Conservation (phyloP, 2,113 vertebrate genomes). For the Sylvia atricapilla region DNA sequence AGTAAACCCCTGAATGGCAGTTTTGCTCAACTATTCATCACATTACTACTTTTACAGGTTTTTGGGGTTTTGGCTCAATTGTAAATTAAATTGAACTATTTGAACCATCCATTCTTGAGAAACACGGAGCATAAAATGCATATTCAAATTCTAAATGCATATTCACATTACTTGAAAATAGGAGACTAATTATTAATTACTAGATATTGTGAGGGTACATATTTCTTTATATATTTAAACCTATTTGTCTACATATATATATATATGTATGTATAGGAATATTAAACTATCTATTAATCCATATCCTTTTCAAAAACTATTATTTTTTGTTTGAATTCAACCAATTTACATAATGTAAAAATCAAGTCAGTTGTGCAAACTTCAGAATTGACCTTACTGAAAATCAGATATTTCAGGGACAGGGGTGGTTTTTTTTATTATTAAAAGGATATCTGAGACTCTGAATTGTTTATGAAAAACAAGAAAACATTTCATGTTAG, state of each 20-base stretch:
- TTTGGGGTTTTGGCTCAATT: background rate
- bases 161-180: background rate
- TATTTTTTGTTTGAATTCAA: background rate
- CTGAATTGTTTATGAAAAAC: background rate
- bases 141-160: background rate
- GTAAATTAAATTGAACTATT: background rate
- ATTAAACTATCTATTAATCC: background rate
- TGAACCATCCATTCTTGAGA: background rate
- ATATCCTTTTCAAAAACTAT: background rate
- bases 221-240: background rate
- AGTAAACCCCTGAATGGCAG: background rate
- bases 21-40: background rate
- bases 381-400: background rate
- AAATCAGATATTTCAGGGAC: background rate
- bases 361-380: background rate
- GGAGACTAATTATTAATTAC: background rate
- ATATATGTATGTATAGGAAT: rapidly evolving
- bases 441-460: background rate
- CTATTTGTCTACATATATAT: background rate
- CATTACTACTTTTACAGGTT: background rate
- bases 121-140: background rate
- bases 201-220: background rate
- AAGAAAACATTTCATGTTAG: background rate
- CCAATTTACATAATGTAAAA: background rate
- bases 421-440: background rate